Percentiles rank a stretch among this genome's conserved stretches.
Evolutionary conservation across 2,113 vertebrate genomes (phyloP).

Genomic region (Perca flavescens): DNA sequence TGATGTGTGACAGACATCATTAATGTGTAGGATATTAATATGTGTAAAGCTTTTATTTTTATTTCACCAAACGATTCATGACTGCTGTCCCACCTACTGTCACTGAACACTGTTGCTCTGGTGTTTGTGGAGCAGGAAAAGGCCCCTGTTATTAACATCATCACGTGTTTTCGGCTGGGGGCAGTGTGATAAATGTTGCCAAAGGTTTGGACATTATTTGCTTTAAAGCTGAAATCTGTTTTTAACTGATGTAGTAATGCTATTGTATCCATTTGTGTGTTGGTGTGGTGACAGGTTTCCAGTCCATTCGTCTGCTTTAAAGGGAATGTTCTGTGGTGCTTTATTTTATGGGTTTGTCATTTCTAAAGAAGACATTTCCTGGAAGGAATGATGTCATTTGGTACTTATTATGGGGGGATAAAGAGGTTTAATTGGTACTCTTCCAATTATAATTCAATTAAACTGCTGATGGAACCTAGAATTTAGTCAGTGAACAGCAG

Average conservation of each 20-base stretch:
- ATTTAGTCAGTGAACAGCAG: background rate
- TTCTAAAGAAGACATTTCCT: background rate
- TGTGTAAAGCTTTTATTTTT: constrained; percentile 10
- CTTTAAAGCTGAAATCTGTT: constrained; percentile 46
- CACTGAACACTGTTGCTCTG: background rate
- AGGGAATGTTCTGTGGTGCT: background rate
- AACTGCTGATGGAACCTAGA: background rate
- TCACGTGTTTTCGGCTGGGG: too few relatives aligned
- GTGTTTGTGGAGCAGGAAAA: background rate
- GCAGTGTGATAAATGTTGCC: background rate
- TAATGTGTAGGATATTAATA: background rate
- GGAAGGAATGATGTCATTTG: background rate
- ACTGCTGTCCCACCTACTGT: constrained; percentile 6
- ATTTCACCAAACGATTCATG: background rate
- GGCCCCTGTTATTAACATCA: too few relatives aligned
- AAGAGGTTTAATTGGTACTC: background rate
- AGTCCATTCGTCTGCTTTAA: background rate
- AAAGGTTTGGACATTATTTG: constrained; percentile 31
- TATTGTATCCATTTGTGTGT: background rate
- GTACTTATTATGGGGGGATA: background rate
- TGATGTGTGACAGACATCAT: background rate
- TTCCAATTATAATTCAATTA: background rate
- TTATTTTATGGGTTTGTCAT: constrained; percentile 13
- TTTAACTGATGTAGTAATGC: background rate
- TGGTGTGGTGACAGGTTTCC: background rate